Percentiles rank a stretch among this genome's conserved stretches.
Evolutionary conservation across 2,113 vertebrate genomes (phyloP).

Genomic region (Stictonetta naevosa): DNA sequence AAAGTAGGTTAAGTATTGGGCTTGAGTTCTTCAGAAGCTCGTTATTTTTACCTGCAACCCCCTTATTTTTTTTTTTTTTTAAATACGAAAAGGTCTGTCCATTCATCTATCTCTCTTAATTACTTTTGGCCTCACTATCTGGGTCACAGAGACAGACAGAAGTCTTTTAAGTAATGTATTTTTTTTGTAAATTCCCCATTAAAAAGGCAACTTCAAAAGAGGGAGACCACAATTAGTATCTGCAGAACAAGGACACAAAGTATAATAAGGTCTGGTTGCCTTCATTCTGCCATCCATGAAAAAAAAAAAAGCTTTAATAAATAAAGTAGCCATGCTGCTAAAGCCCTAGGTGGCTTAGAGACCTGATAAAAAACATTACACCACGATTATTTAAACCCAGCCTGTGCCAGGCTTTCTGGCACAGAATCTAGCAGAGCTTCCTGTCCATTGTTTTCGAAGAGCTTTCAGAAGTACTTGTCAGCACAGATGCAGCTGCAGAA

Average conservation of each 20-base stretch:
- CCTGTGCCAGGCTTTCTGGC: background rate
- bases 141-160: background rate
- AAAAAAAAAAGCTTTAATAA: conserved; percentile 16
- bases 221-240: background rate
- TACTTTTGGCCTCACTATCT: background rate
- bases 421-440: background rate
- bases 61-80: background rate
- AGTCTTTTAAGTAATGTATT: background rate
- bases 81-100: background rate
- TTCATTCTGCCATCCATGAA: background rate
- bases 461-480: background rate
- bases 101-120: background rate
- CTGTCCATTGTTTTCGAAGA: background rate
- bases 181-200: background rate
- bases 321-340: background rate
- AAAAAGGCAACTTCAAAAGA: background rate
- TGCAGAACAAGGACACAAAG: background rate
- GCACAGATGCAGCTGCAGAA: background rate
- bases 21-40: background rate
- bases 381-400: conserved; percentile 25
- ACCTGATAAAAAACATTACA: background rate
- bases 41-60: background rate
- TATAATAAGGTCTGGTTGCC: background rate
- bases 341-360: background rate
- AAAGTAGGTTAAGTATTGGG: background rate